Evolutionary conservation across 1,140 invertebrate species (phyloP).

Genomic region (Orussus abietinus): DNA sequence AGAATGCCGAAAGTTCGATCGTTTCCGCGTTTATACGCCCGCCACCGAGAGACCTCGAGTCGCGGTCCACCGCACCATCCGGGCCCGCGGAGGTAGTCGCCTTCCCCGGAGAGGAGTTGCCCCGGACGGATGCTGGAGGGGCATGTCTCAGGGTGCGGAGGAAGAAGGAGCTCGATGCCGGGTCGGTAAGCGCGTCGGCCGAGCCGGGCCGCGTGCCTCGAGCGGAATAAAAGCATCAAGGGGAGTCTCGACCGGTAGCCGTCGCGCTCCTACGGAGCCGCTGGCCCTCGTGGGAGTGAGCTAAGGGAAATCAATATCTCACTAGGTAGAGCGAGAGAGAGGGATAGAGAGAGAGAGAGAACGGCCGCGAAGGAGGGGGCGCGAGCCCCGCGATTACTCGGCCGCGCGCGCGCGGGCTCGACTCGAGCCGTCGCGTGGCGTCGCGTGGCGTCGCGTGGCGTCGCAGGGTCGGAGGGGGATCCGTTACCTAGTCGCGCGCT

Average conservation of each 20-base stretch:
- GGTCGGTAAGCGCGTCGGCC: slow-evolving; percentile 10
- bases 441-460: too few relatives aligned
- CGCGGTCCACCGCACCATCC: too few relatives aligned
- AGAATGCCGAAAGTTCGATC: too few relatives aligned
- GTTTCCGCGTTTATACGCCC: too few relatives aligned
- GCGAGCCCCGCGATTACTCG: not conserved
- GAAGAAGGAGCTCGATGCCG: slow-evolving; percentile 1
- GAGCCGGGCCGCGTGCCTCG: slow-evolving; percentile 15
- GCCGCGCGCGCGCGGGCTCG: not conserved
- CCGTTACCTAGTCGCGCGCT: too few relatives aligned
- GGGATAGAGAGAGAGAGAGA: not conserved
- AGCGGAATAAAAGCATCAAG: slow-evolving; percentile 11
- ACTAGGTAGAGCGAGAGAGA: slow-evolving; percentile 39
- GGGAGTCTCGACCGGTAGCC: slow-evolving; percentile 17
- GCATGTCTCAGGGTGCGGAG: not conserved
- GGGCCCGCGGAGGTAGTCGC: slow-evolving; percentile 25
- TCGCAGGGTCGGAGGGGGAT: too few relatives aligned
- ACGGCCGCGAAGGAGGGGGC: not conserved
- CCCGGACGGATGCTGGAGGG: not conserved
- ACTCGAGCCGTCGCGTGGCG: slow-evolving; percentile 1
- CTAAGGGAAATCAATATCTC: slow-evolving; percentile 55
- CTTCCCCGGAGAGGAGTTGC: slow-evolving; percentile 19
- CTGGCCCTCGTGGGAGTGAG: slow-evolving; percentile 50
- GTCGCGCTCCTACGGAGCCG: slow-evolving; percentile 33
- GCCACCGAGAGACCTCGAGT: too few relatives aligned